Evolutionary conservation across 2,113 vertebrate genomes (phyloP).

Genomic region (Grantiella picta): DNA sequence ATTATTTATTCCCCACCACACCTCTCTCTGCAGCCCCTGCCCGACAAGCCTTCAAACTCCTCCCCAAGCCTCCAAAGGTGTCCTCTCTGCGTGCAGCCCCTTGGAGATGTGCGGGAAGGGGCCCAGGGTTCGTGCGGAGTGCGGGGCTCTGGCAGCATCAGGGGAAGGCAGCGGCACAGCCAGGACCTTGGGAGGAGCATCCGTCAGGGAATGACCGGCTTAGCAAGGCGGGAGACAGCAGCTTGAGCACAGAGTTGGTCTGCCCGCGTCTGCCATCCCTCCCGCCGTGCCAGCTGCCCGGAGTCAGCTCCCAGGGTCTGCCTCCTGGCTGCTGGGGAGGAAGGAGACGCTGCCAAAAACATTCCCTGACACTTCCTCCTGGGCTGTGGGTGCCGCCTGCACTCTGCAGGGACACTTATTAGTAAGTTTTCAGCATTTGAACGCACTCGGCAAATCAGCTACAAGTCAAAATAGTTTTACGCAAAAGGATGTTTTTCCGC

Average conservation of each 20-base stretch:
- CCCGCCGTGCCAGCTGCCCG: background rate
- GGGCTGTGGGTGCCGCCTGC: background rate
- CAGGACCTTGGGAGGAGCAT: fast-evolving
- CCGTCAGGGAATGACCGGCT: background rate
- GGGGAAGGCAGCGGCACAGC: background rate
- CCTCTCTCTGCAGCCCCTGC: background rate
- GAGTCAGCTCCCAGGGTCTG: background rate
- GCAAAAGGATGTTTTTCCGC: background rate
- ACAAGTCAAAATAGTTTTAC: background rate
- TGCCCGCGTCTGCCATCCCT: background rate
- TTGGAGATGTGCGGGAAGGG: background rate
- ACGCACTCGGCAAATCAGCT: background rate
- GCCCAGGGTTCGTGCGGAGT: fast-evolving
- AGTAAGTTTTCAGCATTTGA: background rate
- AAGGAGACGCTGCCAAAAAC: background rate
- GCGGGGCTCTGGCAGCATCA: background rate
- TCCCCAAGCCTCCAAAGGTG: fast-evolving
- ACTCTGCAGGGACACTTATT: background rate
- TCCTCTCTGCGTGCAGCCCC: fast-evolving
- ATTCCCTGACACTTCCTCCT: background rate
- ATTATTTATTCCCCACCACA: background rate
- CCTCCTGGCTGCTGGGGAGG: background rate
- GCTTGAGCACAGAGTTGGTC: background rate
- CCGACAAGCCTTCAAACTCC: background rate
- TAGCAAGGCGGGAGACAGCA: background rate